Base-by-base conservation (phyloP, 2,888 invertebrate genomes). In the Metopia argyrocephala region DNA sequence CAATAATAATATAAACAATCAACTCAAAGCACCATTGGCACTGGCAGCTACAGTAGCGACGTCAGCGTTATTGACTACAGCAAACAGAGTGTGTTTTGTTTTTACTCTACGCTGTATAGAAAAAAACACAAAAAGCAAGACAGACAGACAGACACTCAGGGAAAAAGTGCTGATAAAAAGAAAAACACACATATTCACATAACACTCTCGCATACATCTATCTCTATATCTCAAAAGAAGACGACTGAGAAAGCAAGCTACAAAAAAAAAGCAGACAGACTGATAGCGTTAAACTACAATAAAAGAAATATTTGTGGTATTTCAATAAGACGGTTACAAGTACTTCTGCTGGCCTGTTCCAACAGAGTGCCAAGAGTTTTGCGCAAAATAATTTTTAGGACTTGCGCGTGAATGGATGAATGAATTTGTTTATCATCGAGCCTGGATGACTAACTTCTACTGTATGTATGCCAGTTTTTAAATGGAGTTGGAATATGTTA, bases 301-400 rank as follows among this genome's bases (percentile, higher is more conserved):
- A 48, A n/a, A 20, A 18, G 20, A 71, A 71, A 59, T 71, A 78
- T 78, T 59, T 28, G 45, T 38, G 70, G 52, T 65, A 76, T 66
- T 69, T 82, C 83, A 5, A 66, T 18, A 15, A 9, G 48, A 48
- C 48, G 21, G 79, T 79, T 84, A 79, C 83, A 65, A 82, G 78
- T 79, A 83, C 79, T 80, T 76, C 87, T 90, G 89, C 38, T 84
- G 76, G 85, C 90, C 90, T 88, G 85, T 84, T 87, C 84, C 84
- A 79, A 87, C 89, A 89, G 90, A 90, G 90, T 90, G 87, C 89
- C 89, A 90, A 87, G 90, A 89, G 87, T 86, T 87, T 87, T 87
- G 87, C 89, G 89, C 89, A 87, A 88, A 90, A 88, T 87, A 87
- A 84, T 85, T 83, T 83, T 84, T 80, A 84, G 79, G 73, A 83